Evolutionary conservation across 2,888 invertebrate species (phyloP), one percentile per base, ranked within the genome.

Genomic region (Scaptomyza flava): DNA sequence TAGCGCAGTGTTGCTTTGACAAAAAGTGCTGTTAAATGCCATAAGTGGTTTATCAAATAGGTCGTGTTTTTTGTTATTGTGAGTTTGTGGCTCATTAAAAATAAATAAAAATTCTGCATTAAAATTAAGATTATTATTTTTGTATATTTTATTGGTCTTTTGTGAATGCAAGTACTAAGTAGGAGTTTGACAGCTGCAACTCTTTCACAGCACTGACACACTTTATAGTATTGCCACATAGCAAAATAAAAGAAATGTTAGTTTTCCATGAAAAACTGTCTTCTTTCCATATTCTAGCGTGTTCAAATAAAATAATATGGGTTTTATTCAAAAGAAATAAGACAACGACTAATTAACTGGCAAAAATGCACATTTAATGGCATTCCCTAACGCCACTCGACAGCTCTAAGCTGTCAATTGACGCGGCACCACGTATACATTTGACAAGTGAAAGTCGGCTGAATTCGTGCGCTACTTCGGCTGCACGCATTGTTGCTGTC

Each of bases 371-470:
- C 17, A 6, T 0, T 48, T 63, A 42, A 36, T 48, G 17, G 30
- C 50, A 58, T 6, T n/a, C 7, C 14, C 0, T 9, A 14, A 20
- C n/a, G 20, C 2, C 0, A 12, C 12, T 20, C 73, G 79, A 41
- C 71, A 83, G 59, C 81, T 43, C 81, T 74, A 50, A 23, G 0
- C 60, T 77, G 79, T 76, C 77, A 72, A 45, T 48, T 73, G 81
- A 81, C 79, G 79, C 76, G 72, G 79, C 76, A 77, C 87, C 86
- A 84, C 86, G 86, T 86, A 75, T 61, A 68, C 72, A 64, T 78
- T 77, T 84, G 81, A 75, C 84, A 81, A 74, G 75, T 78, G 77
- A 85, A 84, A 86, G 80, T 84, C 76, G 80, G 63, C 48, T 43
- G 34, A 17, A 52, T 61, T 87, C 84, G 87, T 79, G 51, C 63